Base-by-base conservation (phyloP, 2,888 invertebrate species). In the Nipponacmea schrenckii region DNA sequence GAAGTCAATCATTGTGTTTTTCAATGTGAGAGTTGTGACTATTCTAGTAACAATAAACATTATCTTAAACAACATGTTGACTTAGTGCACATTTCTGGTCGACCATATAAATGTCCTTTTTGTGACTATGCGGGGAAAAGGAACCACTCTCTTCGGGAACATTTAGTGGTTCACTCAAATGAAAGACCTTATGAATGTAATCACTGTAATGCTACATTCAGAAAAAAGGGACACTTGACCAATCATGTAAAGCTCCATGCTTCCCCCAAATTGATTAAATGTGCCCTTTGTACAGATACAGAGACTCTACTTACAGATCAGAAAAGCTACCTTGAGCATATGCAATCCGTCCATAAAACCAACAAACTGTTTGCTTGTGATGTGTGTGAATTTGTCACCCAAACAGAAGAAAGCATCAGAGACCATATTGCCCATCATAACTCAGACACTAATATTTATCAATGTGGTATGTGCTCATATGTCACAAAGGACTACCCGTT, bases 51-150 rank as follows among this genome's bases (percentile, higher is more conserved):
- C 71, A 87, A 88, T 71, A 87, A 87, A 67, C 83, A 85, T 71
- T 88, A 87, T 74, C 77, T 87, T 50, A 86, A 86, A 71, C 88
- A 88, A 74, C 87, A 88, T 74, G 82, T 86, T 10, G 86, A 86
- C 68, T 77, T 87, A 12, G 87, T 87, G 5, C 88, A 88, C 74
- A 83, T 79, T 46, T 80, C 83, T n/a, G 84, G 84, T 26, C 77
- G 87, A 17, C 86, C 86, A 5, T 87, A 81, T 73, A 87, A 87
- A 72, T 88, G 88, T 73, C 87, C 87, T 1, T 86, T 84, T 75
- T 88, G 88, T 76, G 86, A 87, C 73, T 88, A 88, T 71, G 87
- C 88, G 39, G 87, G 88, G 5, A 88, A 88, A 69, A 77, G 87
- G 4, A 86, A 86, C 48, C 86, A 87, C 73, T 84, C 87, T 2